These are phyloP conservation scores for Physella acuta DNA, from an alignment of 1,140 invertebrate species.

Conservation along the genomic window DNA sequence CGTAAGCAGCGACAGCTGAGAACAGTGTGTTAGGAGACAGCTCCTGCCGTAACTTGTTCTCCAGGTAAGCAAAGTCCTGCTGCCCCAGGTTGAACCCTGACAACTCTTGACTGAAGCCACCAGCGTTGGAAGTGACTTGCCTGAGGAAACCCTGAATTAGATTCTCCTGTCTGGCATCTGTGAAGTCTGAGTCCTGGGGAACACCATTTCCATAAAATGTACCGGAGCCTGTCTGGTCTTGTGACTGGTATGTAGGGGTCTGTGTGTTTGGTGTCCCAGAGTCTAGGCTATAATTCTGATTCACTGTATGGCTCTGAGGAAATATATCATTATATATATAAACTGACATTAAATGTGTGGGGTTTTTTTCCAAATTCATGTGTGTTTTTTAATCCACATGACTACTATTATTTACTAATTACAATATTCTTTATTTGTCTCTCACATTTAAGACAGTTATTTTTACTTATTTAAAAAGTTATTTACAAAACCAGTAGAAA, in stretches of 20 bases:
- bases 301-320: not conserved
- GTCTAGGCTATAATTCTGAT: not conserved
- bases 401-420: no score
- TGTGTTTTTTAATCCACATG: no score
- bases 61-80: constrained; percentile 20
- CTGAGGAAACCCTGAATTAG: constrained; percentile 11
- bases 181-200: constrained; percentile 2
- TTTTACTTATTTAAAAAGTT: no score
- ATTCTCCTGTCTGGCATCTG: constrained; percentile 2
- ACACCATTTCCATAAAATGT: not conserved
- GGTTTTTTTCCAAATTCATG: no score
- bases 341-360: no score
- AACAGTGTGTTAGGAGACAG: constrained; percentile 14
- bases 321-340: no score
- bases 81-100: constrained; percentile 19
- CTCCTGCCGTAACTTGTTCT: constrained; percentile 13
- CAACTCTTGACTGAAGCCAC: constrained; percentile 16
- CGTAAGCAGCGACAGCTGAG: constrained; percentile 8
- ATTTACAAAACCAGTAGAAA: no score
- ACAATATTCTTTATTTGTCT: no score
- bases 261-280: not conserved
- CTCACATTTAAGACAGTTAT: no score
- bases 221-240: not conserved
- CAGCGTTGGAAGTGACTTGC: not conserved
- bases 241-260: not conserved